A percentile compares a stretch with the other conserved stretches of the same genome.
These are phyloP conservation scores for Trachelus tabidus DNA, from an alignment of 2,888 invertebrate species.

Conservation along the genomic window DNA sequence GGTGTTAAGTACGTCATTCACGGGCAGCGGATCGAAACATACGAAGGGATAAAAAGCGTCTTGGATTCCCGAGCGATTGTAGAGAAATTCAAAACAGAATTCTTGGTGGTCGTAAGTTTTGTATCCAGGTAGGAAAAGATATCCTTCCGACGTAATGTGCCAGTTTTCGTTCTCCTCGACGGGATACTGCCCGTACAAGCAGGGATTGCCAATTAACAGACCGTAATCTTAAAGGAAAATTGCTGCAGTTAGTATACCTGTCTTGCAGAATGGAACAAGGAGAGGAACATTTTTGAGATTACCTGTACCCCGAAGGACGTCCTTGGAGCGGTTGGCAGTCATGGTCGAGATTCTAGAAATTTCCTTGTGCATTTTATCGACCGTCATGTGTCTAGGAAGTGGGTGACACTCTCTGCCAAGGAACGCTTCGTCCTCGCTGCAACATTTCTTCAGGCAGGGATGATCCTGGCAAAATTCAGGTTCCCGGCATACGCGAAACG, in stretches of 20 bases:
- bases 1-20: background rate
- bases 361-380: conserved; percentile 1
- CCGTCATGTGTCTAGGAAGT: conserved; percentile 9
- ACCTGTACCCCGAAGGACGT: conserved; percentile 18
- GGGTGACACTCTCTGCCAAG: conserved; percentile 16
- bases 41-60: conserved; percentile 42
- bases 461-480: conserved; percentile 38
- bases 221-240: conserved; percentile 46
- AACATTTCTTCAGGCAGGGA: conserved; percentile 62
- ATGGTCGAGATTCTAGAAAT: conserved; percentile 21
- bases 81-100: conserved; percentile 57
- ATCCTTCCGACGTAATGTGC: conserved; percentile 44
- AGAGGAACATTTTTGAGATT: background rate
- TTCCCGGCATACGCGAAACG: conserved; percentile 39
- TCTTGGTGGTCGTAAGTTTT: conserved; percentile 34
- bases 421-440: conserved; percentile 48
- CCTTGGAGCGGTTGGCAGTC: conserved; percentile 14
- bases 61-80: conserved; percentile 24
- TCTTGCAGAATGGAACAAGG: background rate
- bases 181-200: conserved; percentile 38
- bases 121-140: conserved; percentile 33
- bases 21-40: conserved; percentile 48
- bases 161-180: conserved; percentile 39
- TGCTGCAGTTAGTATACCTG: background rate
- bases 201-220: conserved; percentile 43